Base-by-base conservation (phyloP, 2,113 vertebrate genomes). In the Mystacornis crossleyi region DNA sequence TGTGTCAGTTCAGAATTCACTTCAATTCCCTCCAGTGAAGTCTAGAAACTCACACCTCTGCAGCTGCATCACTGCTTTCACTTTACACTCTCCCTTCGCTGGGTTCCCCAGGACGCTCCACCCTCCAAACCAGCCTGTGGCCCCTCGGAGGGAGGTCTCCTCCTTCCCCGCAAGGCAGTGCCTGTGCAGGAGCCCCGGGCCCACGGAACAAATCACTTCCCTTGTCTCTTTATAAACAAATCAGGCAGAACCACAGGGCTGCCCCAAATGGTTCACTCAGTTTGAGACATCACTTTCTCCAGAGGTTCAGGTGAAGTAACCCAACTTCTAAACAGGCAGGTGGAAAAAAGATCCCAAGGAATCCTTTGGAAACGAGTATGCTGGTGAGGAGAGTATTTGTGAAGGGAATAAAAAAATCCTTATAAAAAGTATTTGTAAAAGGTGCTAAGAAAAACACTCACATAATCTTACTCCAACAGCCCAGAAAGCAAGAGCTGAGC, bases 111-210 rank as follows among this genome's bases (percentile, higher is more conserved):
- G 54, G 25, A 69, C 2, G 8, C 8, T 25, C 16, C 54, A 42
- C 8, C 2, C 23, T 7, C 18, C 38, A 28, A 14, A 19, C 0
- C 8, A 79, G 43, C 25, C 54, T 9, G 26, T 0, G 3, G 20
- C 12, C 23, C 62, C 51, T 6, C 0, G 8, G 60, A 70, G 33
- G 48, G 60, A 50, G 40, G n/a, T 42, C 53, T 61, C 4, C 2
- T 12, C 48, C 53, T 21, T 40, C 45, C 47, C 28, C 1, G 1
- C 1, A 9, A 15, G 33, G 23, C 3, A 7, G 4, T 1, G 28
- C 11, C 36, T 1, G 1, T 3, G 53, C 43, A 60, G 55, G 14
- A 88, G 74, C 51, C 28, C 24, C 3, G 5, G 40, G 21, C 64
- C 25, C 43, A 19, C 0, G 0, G 43, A 34, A 47, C 15, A 48